phyloP scores from a whole-genome alignment of 1,140 invertebrate genomes.

The Drosophila pectinifera region DNA sequence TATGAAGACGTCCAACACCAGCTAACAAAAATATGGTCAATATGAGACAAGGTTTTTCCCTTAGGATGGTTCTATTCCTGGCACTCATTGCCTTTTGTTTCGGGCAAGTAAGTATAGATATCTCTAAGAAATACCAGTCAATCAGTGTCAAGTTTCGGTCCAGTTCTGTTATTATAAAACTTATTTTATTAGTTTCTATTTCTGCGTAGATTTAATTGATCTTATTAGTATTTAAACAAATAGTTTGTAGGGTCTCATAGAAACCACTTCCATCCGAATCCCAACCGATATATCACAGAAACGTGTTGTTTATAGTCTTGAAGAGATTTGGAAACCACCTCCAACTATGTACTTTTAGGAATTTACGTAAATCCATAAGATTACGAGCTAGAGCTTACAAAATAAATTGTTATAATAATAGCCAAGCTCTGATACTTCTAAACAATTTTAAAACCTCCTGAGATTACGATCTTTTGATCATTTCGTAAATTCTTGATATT shows the following conservation, averaged over 20 bases:
- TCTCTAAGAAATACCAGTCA: neutral
- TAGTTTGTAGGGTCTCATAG: slow-evolving; percentile 14
- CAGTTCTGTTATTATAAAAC: too few species aligned
- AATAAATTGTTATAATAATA: too few species aligned
- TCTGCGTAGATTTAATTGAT: neutral
- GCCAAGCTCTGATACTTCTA: too few species aligned
- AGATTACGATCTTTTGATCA: too few species aligned
- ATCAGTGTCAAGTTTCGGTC: neutral
- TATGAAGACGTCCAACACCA: neutral
- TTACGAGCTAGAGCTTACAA: neutral
- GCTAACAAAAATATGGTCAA: neutral
- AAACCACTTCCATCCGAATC: slow-evolving; percentile 5
- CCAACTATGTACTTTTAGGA: neutral
- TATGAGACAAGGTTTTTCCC: slow-evolving; percentile 3
- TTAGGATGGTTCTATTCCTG: neutral
- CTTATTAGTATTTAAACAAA: neutral
- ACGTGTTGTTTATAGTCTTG: slow-evolving; percentile 1
- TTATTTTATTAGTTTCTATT: neutral
- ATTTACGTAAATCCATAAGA: neutral
- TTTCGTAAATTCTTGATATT: too few species aligned
- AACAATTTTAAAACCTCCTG: neutral
- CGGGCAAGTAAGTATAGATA: slow-evolving; percentile 1
- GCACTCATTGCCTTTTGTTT: slow-evolving; percentile 1
- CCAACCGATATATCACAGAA: slow-evolving; percentile 3
- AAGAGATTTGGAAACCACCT: neutral